Conservation (phyloP, 1,140 invertebrate species). For the Magallana gigas region DNA sequence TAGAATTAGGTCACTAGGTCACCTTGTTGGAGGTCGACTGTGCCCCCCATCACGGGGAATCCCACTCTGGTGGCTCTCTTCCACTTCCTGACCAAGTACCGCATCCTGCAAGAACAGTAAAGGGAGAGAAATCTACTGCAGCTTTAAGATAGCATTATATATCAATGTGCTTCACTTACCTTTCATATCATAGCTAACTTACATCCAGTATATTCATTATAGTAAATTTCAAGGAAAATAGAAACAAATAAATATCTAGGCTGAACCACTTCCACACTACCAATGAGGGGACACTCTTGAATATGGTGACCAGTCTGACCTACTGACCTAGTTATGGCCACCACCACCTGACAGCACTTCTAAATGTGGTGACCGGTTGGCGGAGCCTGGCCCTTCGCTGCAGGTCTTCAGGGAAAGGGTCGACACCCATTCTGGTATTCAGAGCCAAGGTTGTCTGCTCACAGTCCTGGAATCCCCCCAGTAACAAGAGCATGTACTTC, state of each 20-base stretch:
- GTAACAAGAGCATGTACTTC: constrained; percentile 86
- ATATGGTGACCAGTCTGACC: constrained; percentile 69
- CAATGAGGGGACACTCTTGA: constrained; percentile 83
- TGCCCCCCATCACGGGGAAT: constrained; percentile 71
- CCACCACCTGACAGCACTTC: too few species aligned
- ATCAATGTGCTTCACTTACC: too few species aligned
- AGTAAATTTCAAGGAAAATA: not conserved
- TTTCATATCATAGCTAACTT: too few species aligned
- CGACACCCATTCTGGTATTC: constrained; percentile 75
- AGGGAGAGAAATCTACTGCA: not conserved
- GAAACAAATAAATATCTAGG: not conserved
- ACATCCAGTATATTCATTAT: too few species aligned
- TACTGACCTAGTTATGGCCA: too few species aligned
- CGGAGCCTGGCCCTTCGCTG: constrained; percentile 1
- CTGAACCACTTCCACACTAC: constrained; percentile 81
- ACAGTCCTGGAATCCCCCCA: constrained; percentile 85
- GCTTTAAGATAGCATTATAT: too few species aligned
- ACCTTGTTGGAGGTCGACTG: constrained; percentile 69
- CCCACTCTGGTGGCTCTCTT: constrained; percentile 71
- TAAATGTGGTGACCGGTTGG: too few species aligned
- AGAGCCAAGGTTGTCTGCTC: constrained; percentile 76
- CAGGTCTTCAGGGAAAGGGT: constrained; percentile 62
- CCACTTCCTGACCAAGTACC: constrained; percentile 87
- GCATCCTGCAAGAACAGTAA: constrained; percentile 81
- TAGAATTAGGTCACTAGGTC: not conserved